Evolutionary conservation across 2,888 invertebrate genomes (phyloP).

Genomic region (Drosophila heteroneura): DNA sequence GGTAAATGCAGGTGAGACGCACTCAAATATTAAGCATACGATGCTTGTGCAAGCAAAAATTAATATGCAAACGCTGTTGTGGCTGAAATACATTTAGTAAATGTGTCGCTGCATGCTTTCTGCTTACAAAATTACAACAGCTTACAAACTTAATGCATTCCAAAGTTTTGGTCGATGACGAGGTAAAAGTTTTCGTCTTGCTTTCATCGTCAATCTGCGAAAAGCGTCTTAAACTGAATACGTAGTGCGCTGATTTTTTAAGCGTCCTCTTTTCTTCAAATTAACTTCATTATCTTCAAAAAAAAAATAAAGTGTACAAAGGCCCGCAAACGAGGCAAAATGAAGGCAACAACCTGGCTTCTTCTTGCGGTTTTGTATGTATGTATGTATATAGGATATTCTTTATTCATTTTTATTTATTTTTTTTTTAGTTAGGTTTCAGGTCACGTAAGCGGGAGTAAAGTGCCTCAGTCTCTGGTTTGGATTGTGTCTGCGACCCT

Average conservation of each 20-base stretch:
- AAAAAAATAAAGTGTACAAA: slow-evolving; percentile 48
- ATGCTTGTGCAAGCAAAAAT: slow-evolving; percentile 40
- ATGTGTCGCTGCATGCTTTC: slow-evolving; percentile 50
- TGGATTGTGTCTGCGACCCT: slow-evolving; percentile 65
- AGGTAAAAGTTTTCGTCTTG: slow-evolving; percentile 44
- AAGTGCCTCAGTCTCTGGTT: slow-evolving; percentile 51
- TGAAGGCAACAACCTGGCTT: slow-evolving; percentile 4
- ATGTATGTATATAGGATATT: background rate
- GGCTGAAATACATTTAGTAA: slow-evolving; percentile 57
- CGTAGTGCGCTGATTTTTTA: slow-evolving; percentile 51
- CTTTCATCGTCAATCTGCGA: slow-evolving; percentile 56
- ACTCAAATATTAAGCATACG: slow-evolving; percentile 53
- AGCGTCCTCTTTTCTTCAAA: slow-evolving; percentile 53
- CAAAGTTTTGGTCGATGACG: slow-evolving; percentile 54
- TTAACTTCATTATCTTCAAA: slow-evolving; percentile 70
- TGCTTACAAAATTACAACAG: slow-evolving; percentile 47
- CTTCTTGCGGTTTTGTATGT: slow-evolving; percentile 48
- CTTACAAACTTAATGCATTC: slow-evolving; percentile 75
- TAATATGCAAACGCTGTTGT: slow-evolving; percentile 73
- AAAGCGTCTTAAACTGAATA: slow-evolving; percentile 59
- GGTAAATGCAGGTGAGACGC: slow-evolving; percentile 36
- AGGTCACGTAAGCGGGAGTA: slow-evolving; percentile 65
- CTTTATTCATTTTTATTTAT: background rate
- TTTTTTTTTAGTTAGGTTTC: slow-evolving; percentile 53
- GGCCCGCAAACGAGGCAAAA: slow-evolving; percentile 6